A percentile compares a stretch with the other conserved stretches of the same genome.
phyloP scores from a whole-genome alignment of 2,113 vertebrate species.

The Ibidorhyncha struthersii region DNA sequence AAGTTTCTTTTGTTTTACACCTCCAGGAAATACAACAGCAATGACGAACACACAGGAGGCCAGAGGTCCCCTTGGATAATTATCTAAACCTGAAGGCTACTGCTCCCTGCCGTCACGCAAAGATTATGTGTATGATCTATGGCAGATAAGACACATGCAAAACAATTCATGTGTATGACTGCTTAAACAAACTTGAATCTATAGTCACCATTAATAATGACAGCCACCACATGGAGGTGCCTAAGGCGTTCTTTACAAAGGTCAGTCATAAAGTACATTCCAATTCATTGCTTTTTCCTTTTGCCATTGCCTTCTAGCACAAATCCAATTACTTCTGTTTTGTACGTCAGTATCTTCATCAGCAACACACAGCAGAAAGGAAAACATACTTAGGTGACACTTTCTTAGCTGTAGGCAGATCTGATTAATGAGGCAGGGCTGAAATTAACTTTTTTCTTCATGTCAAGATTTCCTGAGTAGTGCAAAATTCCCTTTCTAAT shows the following conservation, averaged over 20 bases:
- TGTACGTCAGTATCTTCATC: constrained; percentile 64
- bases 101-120: not conserved
- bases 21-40: not conserved
- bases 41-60: not conserved
- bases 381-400: constrained; percentile 62
- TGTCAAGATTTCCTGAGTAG: constrained; percentile 42
- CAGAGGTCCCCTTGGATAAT: not conserved
- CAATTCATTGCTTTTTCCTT: not conserved
- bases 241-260: constrained; percentile 51
- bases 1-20: not conserved
- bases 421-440: constrained; percentile 76
- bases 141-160: not conserved
- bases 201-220: constrained; percentile 24
- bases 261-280: constrained; percentile 57
- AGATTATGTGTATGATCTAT: not conserved
- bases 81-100: not conserved
- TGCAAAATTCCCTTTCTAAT: constrained; percentile 46
- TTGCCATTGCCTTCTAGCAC: constrained; percentile 8
- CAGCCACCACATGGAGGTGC: constrained; percentile 44
- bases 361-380: constrained; percentile 43
- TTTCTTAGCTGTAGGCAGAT: constrained; percentile 64
- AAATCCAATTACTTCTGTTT: constrained; percentile 66
- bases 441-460: constrained; percentile 70
- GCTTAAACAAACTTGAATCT: not conserved
- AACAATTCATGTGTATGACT: not conserved